Percentiles rank a stretch among this genome's conserved stretches.
Evolutionary conservation across 2,797 vertebrate genomes (phyloP).

Genomic region (Aulostomus chinensis): DNA sequence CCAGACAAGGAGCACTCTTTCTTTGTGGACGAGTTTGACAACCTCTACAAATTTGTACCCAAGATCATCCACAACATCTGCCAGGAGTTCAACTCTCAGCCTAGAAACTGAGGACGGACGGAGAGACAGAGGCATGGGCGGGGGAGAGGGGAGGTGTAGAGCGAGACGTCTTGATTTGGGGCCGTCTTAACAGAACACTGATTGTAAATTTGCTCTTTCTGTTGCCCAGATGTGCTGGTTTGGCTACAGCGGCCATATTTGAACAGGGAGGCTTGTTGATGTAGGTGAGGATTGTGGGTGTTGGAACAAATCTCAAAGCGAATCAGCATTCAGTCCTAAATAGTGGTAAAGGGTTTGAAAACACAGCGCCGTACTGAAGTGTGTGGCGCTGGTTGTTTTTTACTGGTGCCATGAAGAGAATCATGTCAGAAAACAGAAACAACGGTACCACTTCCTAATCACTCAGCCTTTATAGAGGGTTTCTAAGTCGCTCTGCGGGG

Average conservation of each 20-base stretch:
- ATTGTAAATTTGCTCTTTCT: slow-evolving; percentile 50
- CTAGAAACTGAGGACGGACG: slow-evolving; percentile 86
- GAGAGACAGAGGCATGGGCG: too few species aligned
- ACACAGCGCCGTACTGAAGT: background rate
- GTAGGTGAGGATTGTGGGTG: slow-evolving; percentile 23
- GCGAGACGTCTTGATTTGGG: slow-evolving; percentile 6
- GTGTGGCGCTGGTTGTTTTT: background rate
- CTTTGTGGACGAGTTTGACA: slow-evolving; percentile 97
- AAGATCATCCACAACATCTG: slow-evolving; percentile 96
- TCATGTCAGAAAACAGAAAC: slow-evolving; percentile 6
- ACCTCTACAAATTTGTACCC: slow-evolving; percentile 89
- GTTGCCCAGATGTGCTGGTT: slow-evolving; percentile 48
- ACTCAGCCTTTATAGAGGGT: too few species aligned
- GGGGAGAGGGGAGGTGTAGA: background rate
- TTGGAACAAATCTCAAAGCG: slow-evolving; percentile 13
- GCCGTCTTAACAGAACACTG: slow-evolving; percentile 26
- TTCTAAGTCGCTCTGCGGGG: too few species aligned
- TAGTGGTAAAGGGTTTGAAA: slow-evolving; percentile 5
- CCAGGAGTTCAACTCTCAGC: slow-evolving; percentile 97
- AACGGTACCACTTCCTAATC: background rate
- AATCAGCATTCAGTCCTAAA: slow-evolving; percentile 17
- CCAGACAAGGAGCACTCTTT: slow-evolving; percentile 94
- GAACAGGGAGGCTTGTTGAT: slow-evolving; percentile 30
- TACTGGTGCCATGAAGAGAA: slow-evolving; percentile 22
- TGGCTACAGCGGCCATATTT: slow-evolving; percentile 42